These are phyloP conservation scores for Capreolus pygargus DNA, from an alignment of 2,113 vertebrate species.

Conservation along the genomic window DNA sequence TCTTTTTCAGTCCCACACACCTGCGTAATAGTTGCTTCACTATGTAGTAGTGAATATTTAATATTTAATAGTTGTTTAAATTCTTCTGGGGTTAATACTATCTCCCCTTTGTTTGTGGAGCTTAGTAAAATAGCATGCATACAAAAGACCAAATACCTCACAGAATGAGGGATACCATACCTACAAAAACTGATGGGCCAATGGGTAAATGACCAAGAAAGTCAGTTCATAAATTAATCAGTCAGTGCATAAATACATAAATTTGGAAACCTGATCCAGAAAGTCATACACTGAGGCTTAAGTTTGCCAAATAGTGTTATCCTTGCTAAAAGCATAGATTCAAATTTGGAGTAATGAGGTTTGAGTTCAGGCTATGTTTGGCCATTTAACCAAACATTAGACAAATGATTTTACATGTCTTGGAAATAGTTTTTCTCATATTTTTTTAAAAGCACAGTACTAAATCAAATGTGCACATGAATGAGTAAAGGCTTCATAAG, in stretches of 20 bases:
- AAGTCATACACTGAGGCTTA: background rate
- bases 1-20: background rate
- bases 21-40: background rate
- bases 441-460: background rate
- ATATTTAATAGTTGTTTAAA: background rate
- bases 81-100: background rate
- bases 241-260: background rate
- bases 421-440: background rate
- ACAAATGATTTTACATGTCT: background rate
- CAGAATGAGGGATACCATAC: background rate
- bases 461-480: constrained; percentile 25
- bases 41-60: too few relatives aligned
- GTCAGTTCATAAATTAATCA: background rate
- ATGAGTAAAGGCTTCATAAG: background rate
- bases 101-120: background rate
- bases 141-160: background rate
- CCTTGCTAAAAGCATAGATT: background rate
- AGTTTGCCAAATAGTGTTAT: background rate
- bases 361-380: background rate
- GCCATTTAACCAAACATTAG: background rate
- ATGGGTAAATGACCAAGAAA: background rate
- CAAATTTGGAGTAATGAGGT: background rate
- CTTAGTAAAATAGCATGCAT: background rate
- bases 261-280: background rate
- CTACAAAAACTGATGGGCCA: background rate